Base-by-base conservation (phyloP, 2,888 invertebrate species). In the Heliconius sara region DNA sequence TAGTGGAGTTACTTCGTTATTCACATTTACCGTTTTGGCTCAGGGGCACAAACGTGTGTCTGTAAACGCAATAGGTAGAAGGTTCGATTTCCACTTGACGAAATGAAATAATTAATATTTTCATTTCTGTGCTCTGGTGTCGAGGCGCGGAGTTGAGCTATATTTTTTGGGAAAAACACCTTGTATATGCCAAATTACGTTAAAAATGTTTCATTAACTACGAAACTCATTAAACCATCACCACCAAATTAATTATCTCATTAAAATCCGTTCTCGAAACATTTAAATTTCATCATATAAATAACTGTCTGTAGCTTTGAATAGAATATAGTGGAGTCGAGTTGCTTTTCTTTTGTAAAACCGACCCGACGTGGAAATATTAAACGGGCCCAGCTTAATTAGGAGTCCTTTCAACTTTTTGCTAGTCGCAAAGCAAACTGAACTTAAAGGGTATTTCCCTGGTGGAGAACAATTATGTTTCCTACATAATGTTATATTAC, bases 331-430 rank as follows among this genome's bases (percentile, higher is more conserved):
- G 60, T 73, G 34, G 16, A 60, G 73, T 73, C 34, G 30, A 52
- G 57, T 60, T 25, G 57, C n/a, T 34, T 72, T 76, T 68, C 74
- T 63, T 79, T 79, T 79, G 76, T 79, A 70, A 57, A 60, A 73
- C 66, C 16, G 63, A 76, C 73, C 47, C 68, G 75, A 63, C 76
- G 57, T 80, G 78, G 79, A 79, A 82, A 81, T 65, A 79, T 82
- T 76, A 78, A 72, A 78, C 74, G 77, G 65, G 47, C 76, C 34
- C 7, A n/a, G 67, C 79, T 79, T 82, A 81, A 81, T 81, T 79
- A 76, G 81, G 68, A 70, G 73, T 39, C 79, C 70, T 81, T 78
- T 78, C 75, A 82, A 79, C 52, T 74, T 30, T 75, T 57, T 60
- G 27, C 65, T 25, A 27, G 43, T 75, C 19, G 47, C 67, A 63